phyloP scores from a whole-genome alignment of 2,113 vertebrate species.

The Silurus meridionalis region DNA sequence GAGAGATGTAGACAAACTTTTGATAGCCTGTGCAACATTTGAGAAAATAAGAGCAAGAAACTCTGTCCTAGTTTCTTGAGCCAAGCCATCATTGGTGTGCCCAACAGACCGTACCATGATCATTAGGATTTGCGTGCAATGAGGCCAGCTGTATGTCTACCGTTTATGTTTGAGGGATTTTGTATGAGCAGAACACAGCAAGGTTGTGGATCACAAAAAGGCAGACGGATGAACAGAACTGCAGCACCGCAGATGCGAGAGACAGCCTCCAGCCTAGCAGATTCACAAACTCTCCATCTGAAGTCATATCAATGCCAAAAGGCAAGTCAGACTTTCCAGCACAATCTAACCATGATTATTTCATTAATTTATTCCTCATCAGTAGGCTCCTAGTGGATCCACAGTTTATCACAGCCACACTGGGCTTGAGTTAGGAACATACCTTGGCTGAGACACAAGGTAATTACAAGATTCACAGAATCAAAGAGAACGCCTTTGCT shows the following conservation, averaged over 20 bases:
- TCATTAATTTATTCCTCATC: background rate
- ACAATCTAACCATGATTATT: background rate
- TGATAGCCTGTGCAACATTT: constrained; percentile 24
- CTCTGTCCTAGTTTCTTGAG: constrained; percentile 44
- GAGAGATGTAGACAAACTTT: constrained; percentile 29
- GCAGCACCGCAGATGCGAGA: background rate
- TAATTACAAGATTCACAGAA: background rate
- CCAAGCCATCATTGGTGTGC: constrained; percentile 13
- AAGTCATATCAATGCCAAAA: constrained; percentile 1
- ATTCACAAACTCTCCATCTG: background rate
- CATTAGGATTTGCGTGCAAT: constrained; percentile 26
- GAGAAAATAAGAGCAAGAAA: constrained; percentile 21
- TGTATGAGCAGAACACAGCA: background rate
- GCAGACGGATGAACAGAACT: background rate
- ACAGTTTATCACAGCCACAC: too few species aligned
- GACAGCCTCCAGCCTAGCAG: background rate
- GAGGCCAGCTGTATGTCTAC: constrained; percentile 11
- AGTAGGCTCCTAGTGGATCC: background rate
- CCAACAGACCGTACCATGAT: background rate
- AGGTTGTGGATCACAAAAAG: background rate
- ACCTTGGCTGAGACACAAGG: background rate
- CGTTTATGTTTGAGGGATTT: background rate
- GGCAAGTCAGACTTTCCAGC: background rate
- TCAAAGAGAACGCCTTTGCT: background rate
- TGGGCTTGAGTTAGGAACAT: background rate